Percentiles rank a stretch among this genome's conserved stretches.
These are phyloP conservation scores for Erebia epiphron DNA, from an alignment of 2,888 invertebrate genomes.

Conservation along the genomic window DNA sequence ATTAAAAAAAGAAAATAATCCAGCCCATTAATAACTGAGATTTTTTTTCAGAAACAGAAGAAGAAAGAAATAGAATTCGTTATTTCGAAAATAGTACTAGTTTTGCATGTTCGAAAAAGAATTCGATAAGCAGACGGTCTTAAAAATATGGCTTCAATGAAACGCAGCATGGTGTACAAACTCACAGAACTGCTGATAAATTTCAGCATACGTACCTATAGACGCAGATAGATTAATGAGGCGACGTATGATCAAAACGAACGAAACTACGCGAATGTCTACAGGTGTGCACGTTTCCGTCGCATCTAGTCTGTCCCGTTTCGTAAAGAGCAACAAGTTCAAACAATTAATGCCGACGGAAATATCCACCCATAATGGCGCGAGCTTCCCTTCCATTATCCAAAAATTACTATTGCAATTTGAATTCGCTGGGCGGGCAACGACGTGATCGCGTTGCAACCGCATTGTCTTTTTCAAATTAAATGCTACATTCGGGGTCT, in stretches of 20 bases:
- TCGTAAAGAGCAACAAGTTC: constrained; percentile 57
- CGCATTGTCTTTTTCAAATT: constrained; percentile 76
- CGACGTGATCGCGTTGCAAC: constrained; percentile 66
- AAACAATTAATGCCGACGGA: constrained; percentile 72
- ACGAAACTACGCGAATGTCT: constrained; percentile 62
- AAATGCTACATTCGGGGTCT: constrained; percentile 61
- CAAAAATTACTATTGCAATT: constrained; percentile 78
- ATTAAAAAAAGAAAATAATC: no score
- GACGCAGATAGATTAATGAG: constrained; percentile 49
- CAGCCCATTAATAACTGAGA: no score
- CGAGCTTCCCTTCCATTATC: constrained; percentile 72
- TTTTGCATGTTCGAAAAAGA: no score
- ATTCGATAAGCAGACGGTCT: no score
- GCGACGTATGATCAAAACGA: constrained; percentile 48
- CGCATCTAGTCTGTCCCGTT: constrained; percentile 64
- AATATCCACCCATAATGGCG: constrained; percentile 71
- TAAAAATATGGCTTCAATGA: no score
- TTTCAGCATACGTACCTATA: neutral
- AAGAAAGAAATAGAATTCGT: no score
- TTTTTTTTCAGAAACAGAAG: no score
- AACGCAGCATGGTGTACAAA: neutral
- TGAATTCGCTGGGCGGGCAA: constrained; percentile 65
- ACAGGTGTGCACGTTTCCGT: constrained; percentile 66
- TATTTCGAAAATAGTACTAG: no score
- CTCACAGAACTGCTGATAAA: neutral